Percentiles rank a stretch among this genome's conserved stretches.
Conservation (phyloP, 1,140 invertebrate species). For the Pteromalus puparum region DNA sequence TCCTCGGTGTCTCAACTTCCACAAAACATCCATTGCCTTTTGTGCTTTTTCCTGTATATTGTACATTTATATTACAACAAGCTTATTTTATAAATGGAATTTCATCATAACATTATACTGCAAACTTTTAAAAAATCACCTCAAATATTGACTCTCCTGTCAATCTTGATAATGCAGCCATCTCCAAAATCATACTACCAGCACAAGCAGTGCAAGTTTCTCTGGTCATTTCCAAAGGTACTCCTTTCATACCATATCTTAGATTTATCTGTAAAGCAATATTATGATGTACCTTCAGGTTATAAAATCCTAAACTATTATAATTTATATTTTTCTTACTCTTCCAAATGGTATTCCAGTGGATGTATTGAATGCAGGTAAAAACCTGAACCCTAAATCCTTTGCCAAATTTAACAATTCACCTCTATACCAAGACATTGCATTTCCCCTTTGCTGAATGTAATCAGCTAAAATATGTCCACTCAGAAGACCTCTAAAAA, state of each 20-base stretch:
- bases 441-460: conserved; percentile 84
- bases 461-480: conserved; percentile 93
- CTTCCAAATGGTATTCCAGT: conserved; percentile 98
- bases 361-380: conserved; percentile 98
- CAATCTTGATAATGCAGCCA: conserved; percentile 94
- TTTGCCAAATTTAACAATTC: conserved; percentile 93
- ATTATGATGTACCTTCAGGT: neutral
- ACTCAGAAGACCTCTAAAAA: conserved; percentile 89
- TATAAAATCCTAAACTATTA: conserved; percentile 5
- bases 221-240: conserved; percentile 83
- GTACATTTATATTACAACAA: conserved; percentile 7
- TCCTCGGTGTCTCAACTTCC: conserved; percentile 93
- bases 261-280: conserved; percentile 87
- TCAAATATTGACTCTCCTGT: conserved; percentile 96
- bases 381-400: conserved; percentile 92
- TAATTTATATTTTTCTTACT: conserved; percentile 76
- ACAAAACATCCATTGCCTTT: conserved; percentile 97
- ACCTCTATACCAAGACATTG: conserved; percentile 93
- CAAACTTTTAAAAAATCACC: conserved; percentile 68
- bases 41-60: conserved; percentile 88
- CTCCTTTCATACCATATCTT: conserved; percentile 88
- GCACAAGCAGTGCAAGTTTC: conserved; percentile 99
- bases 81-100: neutral
- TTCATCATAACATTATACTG: neutral
- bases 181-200: conserved; percentile 98